A percentile compares a stretch with the other conserved stretches of the same genome.
Evolutionary conservation across 2,888 invertebrate species (phyloP).

Genomic region (Fabriciana adippe): DNA sequence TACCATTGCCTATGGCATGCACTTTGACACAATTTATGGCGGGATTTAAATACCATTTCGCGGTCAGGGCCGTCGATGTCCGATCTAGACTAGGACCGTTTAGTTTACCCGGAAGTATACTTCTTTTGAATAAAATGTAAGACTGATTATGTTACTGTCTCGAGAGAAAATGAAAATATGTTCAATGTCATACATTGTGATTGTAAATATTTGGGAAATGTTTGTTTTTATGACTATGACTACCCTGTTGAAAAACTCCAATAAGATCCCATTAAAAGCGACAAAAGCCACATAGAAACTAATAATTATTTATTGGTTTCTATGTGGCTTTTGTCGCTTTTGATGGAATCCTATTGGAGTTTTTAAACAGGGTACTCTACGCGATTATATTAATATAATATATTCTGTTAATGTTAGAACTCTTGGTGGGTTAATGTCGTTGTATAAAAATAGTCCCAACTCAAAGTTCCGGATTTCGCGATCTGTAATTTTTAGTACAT

Average conservation of each 20-base stretch:
- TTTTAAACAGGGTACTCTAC: no score
- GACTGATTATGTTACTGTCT: conserved; percentile 58
- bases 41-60: conserved; percentile 96
- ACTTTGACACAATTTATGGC: conserved; percentile 95
- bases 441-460: conserved; percentile 19
- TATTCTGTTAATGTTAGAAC: conserved; percentile 11
- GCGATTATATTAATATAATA: conserved; percentile 16
- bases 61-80: conserved; percentile 94
- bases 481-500: conserved; percentile 1
- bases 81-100: conserved; percentile 91
- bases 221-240: conserved; percentile 45
- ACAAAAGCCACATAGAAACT: no score
- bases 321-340: no score
- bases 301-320: no score
- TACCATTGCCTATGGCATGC: conserved; percentile 97
- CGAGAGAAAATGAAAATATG: conserved; percentile 23
- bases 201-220: conserved; percentile 41
- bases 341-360: no score
- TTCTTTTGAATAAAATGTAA: conserved; percentile 77
- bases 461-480: background rate
- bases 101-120: conserved; percentile 90
- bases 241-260: no score
- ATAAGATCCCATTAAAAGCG: no score
- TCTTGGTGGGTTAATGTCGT: conserved; percentile 12
- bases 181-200: conserved; percentile 52